These are phyloP conservation scores for Alligator mississippiensis DNA, from an alignment of 2,113 vertebrate genomes.

Conservation along the genomic window DNA sequence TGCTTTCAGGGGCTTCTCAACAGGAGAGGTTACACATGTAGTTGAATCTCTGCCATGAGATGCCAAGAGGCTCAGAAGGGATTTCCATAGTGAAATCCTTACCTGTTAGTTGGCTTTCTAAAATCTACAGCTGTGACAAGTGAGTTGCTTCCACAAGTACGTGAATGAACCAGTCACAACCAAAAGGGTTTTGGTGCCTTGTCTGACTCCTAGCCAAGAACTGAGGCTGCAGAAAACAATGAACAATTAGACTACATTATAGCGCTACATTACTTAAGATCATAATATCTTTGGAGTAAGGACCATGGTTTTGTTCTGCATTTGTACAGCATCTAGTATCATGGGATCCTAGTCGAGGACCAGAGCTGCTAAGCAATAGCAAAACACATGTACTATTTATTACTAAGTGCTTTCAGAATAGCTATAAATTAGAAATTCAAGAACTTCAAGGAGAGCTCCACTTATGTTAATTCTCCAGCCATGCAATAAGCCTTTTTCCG, in stretches of 20 bases:
- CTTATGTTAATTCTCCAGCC: background rate
- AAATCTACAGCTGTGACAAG: background rate
- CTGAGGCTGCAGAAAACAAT: constrained; percentile 18
- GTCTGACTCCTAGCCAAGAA: constrained; percentile 25
- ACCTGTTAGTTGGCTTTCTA: background rate
- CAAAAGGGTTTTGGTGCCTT: constrained; percentile 53
- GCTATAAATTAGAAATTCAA: background rate
- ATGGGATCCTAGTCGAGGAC: background rate
- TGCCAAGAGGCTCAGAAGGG: background rate
- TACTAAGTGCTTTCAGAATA: background rate
- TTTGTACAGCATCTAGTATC: background rate
- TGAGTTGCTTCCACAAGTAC: background rate
- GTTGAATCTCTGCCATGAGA: background rate
- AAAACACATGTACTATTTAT: background rate
- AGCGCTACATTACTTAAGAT: background rate
- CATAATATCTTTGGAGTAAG: background rate
- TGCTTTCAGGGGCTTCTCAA: background rate
- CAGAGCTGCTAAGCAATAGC: background rate
- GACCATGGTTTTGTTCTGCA: background rate
- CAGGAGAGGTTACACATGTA: background rate
- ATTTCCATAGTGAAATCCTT: background rate
- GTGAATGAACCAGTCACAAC: constrained; percentile 32
- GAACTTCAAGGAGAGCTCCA: background rate
- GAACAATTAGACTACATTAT: background rate
- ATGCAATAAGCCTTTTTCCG: background rate